Evolutionary conservation across 2,113 vertebrate species (phyloP), one percentile per base, ranked within the genome.

Genomic region (Mesembrinibis cayennensis): DNA sequence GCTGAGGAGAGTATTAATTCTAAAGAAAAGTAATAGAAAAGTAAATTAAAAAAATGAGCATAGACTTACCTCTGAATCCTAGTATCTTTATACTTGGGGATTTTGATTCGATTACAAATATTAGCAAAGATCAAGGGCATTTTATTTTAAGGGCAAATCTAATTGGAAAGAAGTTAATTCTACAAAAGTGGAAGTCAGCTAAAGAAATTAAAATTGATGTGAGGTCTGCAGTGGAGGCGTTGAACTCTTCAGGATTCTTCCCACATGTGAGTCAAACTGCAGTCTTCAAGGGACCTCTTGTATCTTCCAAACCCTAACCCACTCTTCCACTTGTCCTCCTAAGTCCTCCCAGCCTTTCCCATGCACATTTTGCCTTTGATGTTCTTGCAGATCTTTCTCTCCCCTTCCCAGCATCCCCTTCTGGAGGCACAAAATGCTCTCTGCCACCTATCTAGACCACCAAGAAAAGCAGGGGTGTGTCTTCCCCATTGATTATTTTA

Each of bases 131-230:
- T 94, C 92, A 94, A 95, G 92, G 92, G 32, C 71, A 84, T 95
- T 96, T 96, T 95, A 97, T 97, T 97, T 96, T 95, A 96, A 86
- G 61, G 78, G 56, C 82, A 94, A 83, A 14, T 16, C 83, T 97
- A 97, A 97, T 96, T 95, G 95, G 78, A 95, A 97, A 90, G 42
- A 92, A 96, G 83, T 95, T 96, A 96, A 96, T 96, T 96, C 10
- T 38, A 66, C 29, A 89, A 62, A 95, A 95, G 70, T 79, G 32
- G 59, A 93, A 91, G 71, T 95, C 49, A 90, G 63, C 49, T 87
- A 45, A 90, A 94, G 69, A 93, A 93, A 94, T 95, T 97, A 79
- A 97, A 97, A 95, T 58, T 86, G 29, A 53, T 86, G 26, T 76
- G 87, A 81, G 32, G 13, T 82, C 83, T 82, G 34, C 40, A 65